Conservation (phyloP, 2,113 vertebrate species). For the Genyomyrus donnyi region DNA sequence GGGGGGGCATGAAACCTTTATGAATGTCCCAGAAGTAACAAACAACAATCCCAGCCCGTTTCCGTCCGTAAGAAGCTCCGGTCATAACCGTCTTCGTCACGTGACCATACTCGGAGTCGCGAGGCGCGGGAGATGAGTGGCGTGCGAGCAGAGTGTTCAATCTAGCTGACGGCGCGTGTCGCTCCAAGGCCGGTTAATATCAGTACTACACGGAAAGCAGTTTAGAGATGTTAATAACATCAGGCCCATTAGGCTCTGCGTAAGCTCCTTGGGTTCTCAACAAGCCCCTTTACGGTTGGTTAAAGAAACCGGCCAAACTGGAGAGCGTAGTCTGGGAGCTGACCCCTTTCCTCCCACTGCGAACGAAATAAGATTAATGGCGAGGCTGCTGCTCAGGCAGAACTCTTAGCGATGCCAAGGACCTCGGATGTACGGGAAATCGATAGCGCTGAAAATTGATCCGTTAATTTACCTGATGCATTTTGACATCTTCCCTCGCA, state of each 20-base stretch:
- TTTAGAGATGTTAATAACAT: not conserved
- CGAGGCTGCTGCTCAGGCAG: constrained; percentile 53
- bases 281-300: not conserved
- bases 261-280: not conserved
- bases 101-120: not conserved
- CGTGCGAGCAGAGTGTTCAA: not conserved
- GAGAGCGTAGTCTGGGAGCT: constrained; percentile 25
- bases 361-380: constrained; percentile 65
- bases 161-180: not conserved
- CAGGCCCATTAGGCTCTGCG: not conserved
- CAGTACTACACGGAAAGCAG: not conserved
- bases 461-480: constrained; percentile 58
- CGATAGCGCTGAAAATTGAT: constrained; percentile 65
- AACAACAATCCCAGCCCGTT: not conserved
- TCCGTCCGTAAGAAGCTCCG: not conserved
- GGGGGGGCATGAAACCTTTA: not conserved
- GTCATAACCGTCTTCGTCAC: not conserved
- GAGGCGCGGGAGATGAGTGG: not conserved
- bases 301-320: constrained; percentile 14
- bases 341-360: constrained; percentile 24
- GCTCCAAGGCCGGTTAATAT: not conserved
- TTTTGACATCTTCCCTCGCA: constrained; percentile 44
- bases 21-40: not conserved
- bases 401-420: constrained; percentile 58
- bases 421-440: constrained; percentile 58